Evolutionary conservation across 2,113 vertebrate genomes (phyloP), one percentile per base, ranked within the genome.

Genomic region (Notarius quadriscutis): DNA sequence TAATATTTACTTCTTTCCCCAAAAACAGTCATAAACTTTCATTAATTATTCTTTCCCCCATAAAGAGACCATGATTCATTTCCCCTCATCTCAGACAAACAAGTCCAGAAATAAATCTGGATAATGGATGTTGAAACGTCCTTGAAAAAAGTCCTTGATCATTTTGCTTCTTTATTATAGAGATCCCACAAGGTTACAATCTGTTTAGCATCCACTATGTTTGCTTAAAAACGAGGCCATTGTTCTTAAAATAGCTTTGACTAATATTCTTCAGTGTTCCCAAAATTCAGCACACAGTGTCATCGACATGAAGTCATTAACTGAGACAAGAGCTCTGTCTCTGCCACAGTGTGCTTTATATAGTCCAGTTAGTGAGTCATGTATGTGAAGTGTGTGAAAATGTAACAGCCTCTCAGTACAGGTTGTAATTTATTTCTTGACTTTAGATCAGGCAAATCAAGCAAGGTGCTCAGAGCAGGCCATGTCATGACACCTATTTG

Each of bases 311-410:
- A 79, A 57, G n/a, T 79, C 41, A 5, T 78, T 55, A 55, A 27
- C 75, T 78, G 30, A 53, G 53, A 80, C 55, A 18, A 67, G 58
- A 67, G 83, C 83, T 84, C 27, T 4, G 53, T 72, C 17, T 41
- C 51, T 72, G 83, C 50, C 18, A 10, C 65, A 63, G 25, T n/a
- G 41, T 65, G 41, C 60, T 63, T 50, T 65, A 63, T 83, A 50
- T 65, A 65, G 81, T 83, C 50, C 60, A 53, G 62, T 50, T 50
- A 65, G 62, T 83, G 22, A 83, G 60, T 83, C 81, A 83, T 83
- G 10, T 22, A 12, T 82, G 34, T 63, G 34, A 48, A 82, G 41
- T 41, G 27, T 53, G 18, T 50, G 20, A 1, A 78, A 57, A 81
- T 34, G 55, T 22, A 62, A 63, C 51, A 79, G 17, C 63, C 58